phyloP scores from a whole-genome alignment of 2,797 vertebrate genomes.

The Microhierax caerulescens region DNA sequence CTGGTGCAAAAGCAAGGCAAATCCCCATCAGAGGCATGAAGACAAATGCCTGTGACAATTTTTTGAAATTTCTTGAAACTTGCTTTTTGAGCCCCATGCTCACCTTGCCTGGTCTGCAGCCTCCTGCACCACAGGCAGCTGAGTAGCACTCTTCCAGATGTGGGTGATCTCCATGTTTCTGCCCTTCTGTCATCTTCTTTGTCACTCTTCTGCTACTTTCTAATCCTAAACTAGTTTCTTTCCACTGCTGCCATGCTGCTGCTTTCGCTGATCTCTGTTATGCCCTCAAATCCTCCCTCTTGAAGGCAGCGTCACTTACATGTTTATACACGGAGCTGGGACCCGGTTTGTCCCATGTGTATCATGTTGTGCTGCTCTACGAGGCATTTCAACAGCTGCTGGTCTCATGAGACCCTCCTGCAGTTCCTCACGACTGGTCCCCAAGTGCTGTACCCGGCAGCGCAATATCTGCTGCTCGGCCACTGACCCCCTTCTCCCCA shows the following conservation, averaged over 20 bases:
- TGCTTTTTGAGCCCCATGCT: background rate
- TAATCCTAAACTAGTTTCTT: background rate
- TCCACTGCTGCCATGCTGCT: background rate
- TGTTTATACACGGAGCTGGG: rapidly evolving
- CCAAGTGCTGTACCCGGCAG: rapidly evolving
- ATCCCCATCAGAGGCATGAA: background rate
- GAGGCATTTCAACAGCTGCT: background rate
- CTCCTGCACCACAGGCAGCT: rapidly evolving
- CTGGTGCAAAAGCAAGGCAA: background rate
- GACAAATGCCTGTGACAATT: rapidly evolving
- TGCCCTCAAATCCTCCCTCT: background rate
- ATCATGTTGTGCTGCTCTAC: rapidly evolving
- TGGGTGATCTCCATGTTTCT: background rate
- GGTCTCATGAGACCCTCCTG: rapidly evolving
- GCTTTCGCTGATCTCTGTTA: background rate
- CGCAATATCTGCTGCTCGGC: rapidly evolving
- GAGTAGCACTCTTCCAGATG: background rate
- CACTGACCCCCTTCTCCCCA: background rate
- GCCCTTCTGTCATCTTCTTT: background rate
- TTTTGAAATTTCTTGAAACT: background rate
- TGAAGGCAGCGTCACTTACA: background rate
- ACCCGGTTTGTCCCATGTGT: background rate
- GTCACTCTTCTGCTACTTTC: background rate
- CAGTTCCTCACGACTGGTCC: background rate
- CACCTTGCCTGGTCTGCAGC: background rate